phyloP scores from a whole-genome alignment of 2,888 invertebrate genomes.

The Ophion costatus region DNA sequence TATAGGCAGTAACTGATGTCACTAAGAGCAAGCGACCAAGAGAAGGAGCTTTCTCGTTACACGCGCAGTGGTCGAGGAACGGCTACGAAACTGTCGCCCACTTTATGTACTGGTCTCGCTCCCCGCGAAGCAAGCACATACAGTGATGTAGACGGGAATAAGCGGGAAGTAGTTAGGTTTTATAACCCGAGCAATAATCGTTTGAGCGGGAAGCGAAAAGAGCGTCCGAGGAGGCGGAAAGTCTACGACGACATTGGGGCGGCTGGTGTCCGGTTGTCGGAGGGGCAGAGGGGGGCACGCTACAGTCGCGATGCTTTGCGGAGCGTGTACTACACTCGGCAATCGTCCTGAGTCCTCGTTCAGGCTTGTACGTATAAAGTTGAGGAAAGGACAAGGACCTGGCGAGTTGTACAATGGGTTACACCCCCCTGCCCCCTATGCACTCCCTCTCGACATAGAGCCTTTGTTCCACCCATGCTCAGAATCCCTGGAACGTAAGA shows the following conservation, averaged over 20 bases:
- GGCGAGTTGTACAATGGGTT: constrained; percentile 4
- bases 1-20: constrained; percentile 4
- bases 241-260: constrained; percentile 69
- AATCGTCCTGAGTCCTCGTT: constrained; percentile 38
- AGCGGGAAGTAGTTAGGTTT: constrained; percentile 77
- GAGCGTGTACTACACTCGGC: constrained; percentile 16
- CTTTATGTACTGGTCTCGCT: constrained; percentile 61
- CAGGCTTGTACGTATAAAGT: constrained; percentile 6
- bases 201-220: constrained; percentile 68
- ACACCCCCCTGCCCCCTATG: neutral
- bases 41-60: constrained; percentile 2
- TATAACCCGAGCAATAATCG: constrained; percentile 79
- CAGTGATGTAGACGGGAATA: constrained; percentile 63
- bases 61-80: constrained; percentile 61
- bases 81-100: constrained; percentile 77
- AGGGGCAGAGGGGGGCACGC: neutral
- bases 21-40: neutral
- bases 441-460: constrained; percentile 20
- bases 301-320: constrained; percentile 28
- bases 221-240: constrained; percentile 9
- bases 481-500: constrained; percentile 45
- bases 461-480: constrained; percentile 30
- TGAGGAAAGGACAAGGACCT: constrained; percentile 13
- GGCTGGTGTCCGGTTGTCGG: constrained; percentile 63
- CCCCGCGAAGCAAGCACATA: neutral